Base-by-base conservation (phyloP, 2,797 vertebrate species). In the Anniella stebbinsi region DNA sequence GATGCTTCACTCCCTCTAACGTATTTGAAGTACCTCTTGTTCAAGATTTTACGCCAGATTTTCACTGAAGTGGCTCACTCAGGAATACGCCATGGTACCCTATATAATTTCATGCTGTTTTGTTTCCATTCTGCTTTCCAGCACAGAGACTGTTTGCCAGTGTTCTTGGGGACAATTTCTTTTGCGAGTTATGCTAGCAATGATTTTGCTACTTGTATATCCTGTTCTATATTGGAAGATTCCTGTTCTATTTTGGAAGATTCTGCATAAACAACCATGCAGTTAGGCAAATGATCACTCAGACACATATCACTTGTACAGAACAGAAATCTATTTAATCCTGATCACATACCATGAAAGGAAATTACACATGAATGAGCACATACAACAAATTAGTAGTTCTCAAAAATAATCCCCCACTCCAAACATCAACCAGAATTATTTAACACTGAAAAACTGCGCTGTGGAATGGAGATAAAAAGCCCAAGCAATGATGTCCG, bases 321-420 rank as follows among this genome's bases (percentile, higher is more conserved):
- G 92, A 97, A 94, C 76, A 41, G 10, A 95, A 94, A 94, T 88
- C 87, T 1, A 0, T 95, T 96, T 96, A 95, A 96, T 95, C 85
- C 90, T 87, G 63, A 94, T 83, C 38, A 96, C 94, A 91, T 77
- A 95, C 84, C 90, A 88, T 45, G 33, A 94, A 95, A 92, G 67
- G 92, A 95, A 92, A 96, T 88, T 91, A 93, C 25, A 13, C 57
- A 87, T 54, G 91, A 93, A 94, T 82, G 94, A 96, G 93, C 91
- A 94, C 36, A 21, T 84, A 94, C 36, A 91, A 91, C 84, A 87
- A 51, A 11, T 2, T 86, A 80, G 67, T 67, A 86, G 81, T 95
- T 54, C 30, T 84, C 48, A 36, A 70, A 76, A 63, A 41, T 67
- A 54, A 5, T 76, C 41, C 21, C 57, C 54, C 33, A 69, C 6